Conservation (phyloP, 2,797 vertebrate genomes). For the Xiphorhynchus erythropygius region DNA sequence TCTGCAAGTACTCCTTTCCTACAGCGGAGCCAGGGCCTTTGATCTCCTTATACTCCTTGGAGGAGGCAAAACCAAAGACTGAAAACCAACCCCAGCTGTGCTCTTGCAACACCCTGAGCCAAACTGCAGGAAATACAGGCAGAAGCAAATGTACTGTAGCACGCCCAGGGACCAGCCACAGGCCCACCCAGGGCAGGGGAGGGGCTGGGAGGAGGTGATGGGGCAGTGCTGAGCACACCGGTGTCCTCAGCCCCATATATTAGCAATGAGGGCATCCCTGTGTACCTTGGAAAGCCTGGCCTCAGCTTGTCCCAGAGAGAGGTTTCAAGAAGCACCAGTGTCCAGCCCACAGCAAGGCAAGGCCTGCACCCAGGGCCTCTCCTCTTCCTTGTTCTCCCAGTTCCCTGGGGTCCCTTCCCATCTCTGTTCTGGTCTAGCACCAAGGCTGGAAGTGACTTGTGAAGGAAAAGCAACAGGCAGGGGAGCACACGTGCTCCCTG, state of each 20-base stretch:
- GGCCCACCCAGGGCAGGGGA: too few species aligned
- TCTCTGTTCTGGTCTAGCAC: background rate
- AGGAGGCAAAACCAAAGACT: background rate
- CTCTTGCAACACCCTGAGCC: background rate
- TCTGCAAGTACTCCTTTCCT: background rate
- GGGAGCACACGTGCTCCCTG: fast-evolving
- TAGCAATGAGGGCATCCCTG: too few species aligned
- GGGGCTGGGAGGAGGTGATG: too few species aligned
- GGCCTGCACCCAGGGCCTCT: background rate
- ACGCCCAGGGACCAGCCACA: too few species aligned
- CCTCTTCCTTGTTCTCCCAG: background rate
- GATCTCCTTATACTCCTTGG: background rate
- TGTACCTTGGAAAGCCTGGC: too few species aligned
- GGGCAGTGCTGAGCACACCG: too few species aligned
- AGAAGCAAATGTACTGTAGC: too few species aligned
- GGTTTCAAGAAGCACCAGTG: too few species aligned
- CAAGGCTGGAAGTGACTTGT: background rate
- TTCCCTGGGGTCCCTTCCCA: background rate
- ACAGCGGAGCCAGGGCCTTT: background rate
- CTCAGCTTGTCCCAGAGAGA: too few species aligned
- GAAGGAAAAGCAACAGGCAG: background rate
- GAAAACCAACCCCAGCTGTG: background rate
- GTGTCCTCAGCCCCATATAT: too few species aligned
- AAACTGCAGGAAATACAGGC: background rate
- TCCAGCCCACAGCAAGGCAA: too few species aligned